Evolutionary conservation across 2,797 vertebrate species (phyloP), one percentile per base, ranked within the genome.

Genomic region (Poecile montanus): DNA sequence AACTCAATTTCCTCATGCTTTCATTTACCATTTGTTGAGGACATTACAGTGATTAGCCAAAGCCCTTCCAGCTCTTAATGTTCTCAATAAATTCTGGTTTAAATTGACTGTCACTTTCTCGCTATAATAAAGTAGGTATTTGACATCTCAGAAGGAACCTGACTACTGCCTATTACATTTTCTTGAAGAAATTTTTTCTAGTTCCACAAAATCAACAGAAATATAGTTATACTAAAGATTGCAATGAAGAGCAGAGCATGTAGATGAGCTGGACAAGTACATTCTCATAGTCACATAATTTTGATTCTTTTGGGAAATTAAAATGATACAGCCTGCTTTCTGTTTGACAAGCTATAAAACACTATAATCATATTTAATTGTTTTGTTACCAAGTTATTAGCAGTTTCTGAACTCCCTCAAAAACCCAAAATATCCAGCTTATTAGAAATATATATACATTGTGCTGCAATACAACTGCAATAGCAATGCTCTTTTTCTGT

Each of bases 1-100:
- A 98, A 98, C 97, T 98, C 98, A 98, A 98, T 98, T 98, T 98
- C 98, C 98, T 98, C 97, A 96, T 97, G 96, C 97, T 98, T 98
- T 98, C 98, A 98, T 97, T 98, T 98, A 98, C 96, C 98, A 98
- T 98, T 98, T 98, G 97, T 98, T 98, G 97, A 97, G 96, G 97
- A 98, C 98, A 98, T 98, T 98, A 98, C 71, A 95, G 95, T 98
- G 98, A 98, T 98, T 98, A 98, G 97, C 96, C 97, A 96, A 97
- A 98, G 97, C 96, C 95, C 94, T 98, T 98, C 96, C 97, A 98
- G 97, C 95, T 97, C 96, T 96, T 98, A 98, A 98, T 98, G 97
- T 97, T 97, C 97, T 95, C 96, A 97, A 98, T 98, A 98, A 98
- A 98, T 98, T 98, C 97, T 97, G 95, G 92, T 98, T 98, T 98